Evolutionary conservation across 2,113 vertebrate species (phyloP).

Genomic region (Felis chaus): DNA sequence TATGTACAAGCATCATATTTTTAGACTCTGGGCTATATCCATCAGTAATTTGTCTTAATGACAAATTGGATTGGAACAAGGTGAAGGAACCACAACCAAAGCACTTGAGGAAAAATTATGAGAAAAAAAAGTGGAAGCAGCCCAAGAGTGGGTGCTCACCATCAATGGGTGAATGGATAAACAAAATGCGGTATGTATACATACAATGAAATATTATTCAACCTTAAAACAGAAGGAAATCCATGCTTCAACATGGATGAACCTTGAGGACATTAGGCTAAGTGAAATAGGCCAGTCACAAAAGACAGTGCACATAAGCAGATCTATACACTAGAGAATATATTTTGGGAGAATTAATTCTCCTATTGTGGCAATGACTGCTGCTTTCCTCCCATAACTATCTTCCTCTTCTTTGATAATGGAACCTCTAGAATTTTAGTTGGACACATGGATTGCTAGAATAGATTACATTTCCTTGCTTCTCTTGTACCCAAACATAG

Average conservation of each 20-base stretch:
- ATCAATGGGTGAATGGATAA: not conserved
- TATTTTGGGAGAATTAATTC: not conserved
- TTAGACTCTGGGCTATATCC: not conserved
- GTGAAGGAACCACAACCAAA: not conserved
- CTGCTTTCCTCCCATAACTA: not conserved
- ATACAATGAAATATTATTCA: not conserved
- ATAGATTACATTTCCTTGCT: not conserved
- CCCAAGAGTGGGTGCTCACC: not conserved
- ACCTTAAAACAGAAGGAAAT: not conserved
- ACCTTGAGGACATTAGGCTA: not conserved
- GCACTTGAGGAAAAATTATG: not conserved
- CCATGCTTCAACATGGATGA: not conserved
- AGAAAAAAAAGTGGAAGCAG: not conserved
- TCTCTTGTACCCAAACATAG: not conserved
- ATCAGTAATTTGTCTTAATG: not conserved
- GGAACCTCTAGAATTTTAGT: not conserved
- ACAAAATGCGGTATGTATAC: not conserved
- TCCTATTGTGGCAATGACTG: not conserved
- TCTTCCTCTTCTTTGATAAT: not conserved
- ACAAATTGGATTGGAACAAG: not conserved
- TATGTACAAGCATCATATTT: not conserved
- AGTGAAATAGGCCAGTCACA: not conserved
- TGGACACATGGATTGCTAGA: not conserved
- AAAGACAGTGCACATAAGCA: not conserved
- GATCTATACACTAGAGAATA: not conserved